Conservation (phyloP, 2,113 vertebrate species). For the Mellivora capensis region DNA sequence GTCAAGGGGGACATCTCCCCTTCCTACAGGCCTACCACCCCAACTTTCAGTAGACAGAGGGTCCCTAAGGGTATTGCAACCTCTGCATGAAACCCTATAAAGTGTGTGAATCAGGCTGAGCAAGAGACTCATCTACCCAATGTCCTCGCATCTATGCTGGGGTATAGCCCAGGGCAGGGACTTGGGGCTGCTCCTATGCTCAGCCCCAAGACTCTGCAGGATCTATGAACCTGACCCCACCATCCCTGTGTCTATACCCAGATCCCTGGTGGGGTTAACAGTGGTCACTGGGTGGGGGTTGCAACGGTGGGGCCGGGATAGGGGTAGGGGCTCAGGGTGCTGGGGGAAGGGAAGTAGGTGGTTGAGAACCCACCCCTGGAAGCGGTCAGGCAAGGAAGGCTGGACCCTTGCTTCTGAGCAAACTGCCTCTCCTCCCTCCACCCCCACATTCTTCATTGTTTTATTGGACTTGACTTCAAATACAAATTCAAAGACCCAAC, state of each 20-base stretch:
- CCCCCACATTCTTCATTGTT: not conserved
- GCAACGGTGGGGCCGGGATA: not conserved
- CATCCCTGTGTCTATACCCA: not conserved
- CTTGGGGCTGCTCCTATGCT: too few species aligned
- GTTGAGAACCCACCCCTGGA: not conserved
- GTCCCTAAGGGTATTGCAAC: not conserved
- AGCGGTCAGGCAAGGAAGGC: not conserved
- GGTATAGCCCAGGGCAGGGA: not conserved
- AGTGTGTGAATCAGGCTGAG: not conserved
- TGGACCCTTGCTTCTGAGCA: not conserved
- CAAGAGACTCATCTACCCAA: not conserved
- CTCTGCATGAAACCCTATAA: rapidly evolving
- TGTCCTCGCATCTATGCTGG: too few species aligned
- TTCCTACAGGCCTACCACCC: not conserved
- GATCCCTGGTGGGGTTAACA: not conserved
- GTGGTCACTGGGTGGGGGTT: too few species aligned
- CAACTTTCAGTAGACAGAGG: rapidly evolving
- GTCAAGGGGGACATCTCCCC: not conserved
- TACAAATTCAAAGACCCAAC: not conserved
- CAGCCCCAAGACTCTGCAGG: not conserved
- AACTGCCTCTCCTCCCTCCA: not conserved
- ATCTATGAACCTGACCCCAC: rapidly evolving
- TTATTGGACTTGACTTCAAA: not conserved
- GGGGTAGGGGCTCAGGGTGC: not conserved
- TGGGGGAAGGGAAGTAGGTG: not conserved